Conservation (phyloP, 1,140 invertebrate species). For the Bombyx mandarina region DNA sequence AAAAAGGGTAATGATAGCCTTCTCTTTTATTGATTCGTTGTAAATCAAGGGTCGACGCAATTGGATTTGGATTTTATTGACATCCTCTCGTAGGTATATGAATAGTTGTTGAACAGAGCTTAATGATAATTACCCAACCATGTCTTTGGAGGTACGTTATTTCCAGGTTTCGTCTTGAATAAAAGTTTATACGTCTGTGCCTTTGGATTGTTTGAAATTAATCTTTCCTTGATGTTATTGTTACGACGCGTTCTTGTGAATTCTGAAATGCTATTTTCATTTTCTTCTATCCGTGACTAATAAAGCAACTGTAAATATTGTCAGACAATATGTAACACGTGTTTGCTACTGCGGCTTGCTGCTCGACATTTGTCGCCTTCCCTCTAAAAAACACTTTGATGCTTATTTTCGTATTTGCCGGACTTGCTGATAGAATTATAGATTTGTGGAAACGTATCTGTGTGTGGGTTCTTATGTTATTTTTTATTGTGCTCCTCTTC, state of each 20-base stretch:
- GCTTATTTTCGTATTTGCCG: conserved; percentile 66
- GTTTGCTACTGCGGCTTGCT: conserved; percentile 49
- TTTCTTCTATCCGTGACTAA: conserved; percentile 49
- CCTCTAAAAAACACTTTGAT: conserved; percentile 65
- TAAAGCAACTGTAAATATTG: conserved; percentile 66
- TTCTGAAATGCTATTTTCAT: conserved; percentile 50
- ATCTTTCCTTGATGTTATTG: conserved; percentile 2
- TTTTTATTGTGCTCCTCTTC: conserved; percentile 44
- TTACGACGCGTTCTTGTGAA: conserved; percentile 53
- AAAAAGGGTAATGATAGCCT: conserved; percentile 63
- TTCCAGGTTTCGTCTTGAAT: no score
- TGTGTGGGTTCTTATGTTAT: conserved; percentile 44
- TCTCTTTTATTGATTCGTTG: conserved; percentile 66
- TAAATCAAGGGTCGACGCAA: conserved; percentile 62
- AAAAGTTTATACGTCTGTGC: no score
- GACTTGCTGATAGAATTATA: conserved; percentile 58
- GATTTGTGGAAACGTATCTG: conserved; percentile 55
- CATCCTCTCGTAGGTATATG: conserved; percentile 42
- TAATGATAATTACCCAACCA: conserved; percentile 45
- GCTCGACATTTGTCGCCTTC: conserved; percentile 58
- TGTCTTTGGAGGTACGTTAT: conserved; percentile 8
- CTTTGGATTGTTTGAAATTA: no score
- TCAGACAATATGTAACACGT: conserved; percentile 65
- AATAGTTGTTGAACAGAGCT: conserved; percentile 51
- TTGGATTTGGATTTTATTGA: conserved; percentile 66